Conservation (phyloP, 1,140 invertebrate species). For the Hylaeus anthracinus region DNA sequence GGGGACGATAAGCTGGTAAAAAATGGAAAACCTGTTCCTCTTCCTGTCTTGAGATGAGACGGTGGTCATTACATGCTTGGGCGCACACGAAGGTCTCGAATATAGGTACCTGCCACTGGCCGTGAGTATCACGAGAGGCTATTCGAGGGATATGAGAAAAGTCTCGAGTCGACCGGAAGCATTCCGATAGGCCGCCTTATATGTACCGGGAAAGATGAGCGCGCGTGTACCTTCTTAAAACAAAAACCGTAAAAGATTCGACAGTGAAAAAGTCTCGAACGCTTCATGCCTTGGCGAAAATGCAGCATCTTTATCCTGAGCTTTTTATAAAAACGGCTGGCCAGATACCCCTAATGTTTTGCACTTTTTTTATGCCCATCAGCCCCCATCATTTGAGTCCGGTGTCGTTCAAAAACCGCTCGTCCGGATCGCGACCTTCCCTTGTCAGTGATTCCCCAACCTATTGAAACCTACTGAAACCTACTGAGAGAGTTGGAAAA, state of each 20-base stretch:
- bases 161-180: conserved; percentile 58
- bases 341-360: no score
- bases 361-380: no score
- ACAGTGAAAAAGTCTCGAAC: not conserved
- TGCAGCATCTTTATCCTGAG: no score
- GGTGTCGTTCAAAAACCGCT: no score
- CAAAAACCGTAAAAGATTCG: not conserved
- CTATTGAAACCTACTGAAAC: no score
- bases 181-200: conserved; percentile 24
- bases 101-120: conserved; percentile 57
- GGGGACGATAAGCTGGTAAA: conserved; percentile 66
- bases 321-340: no score
- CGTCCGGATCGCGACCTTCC: no score
- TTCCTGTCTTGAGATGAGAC: conserved; percentile 66
- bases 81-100: conserved; percentile 54
- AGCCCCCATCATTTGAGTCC: no score
- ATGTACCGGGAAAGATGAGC: not conserved
- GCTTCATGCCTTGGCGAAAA: not conserved
- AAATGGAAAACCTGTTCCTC: conserved; percentile 73
- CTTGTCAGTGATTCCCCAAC: no score
- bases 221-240: not conserved
- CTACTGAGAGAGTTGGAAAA: no score
- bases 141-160: conserved; percentile 50
- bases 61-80: conserved; percentile 62
- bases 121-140: conserved; percentile 48